A percentile compares a stretch with the other conserved stretches of the same genome.
phyloP scores from a whole-genome alignment of 64 coral and sea anemone genomes.

The Cladopsammia gracilis region DNA sequence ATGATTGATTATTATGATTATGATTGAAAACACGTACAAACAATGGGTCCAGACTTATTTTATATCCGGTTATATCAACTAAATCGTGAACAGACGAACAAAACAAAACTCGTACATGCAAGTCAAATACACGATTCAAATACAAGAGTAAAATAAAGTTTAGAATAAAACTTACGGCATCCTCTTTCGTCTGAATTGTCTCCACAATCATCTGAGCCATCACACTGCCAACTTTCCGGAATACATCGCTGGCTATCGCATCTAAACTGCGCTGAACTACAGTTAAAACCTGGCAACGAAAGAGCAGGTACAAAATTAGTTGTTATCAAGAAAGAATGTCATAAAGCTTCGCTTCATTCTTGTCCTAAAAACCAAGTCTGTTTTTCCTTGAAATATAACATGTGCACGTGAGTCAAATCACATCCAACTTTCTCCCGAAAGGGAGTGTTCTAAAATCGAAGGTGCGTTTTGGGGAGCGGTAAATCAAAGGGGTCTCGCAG shows the following conservation, averaged over 20 bases:
- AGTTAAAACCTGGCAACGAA: conserved; percentile 58
- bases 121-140: too few relatives aligned
- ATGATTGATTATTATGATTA: too few relatives aligned
- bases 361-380: not conserved
- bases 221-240: conserved; percentile 63
- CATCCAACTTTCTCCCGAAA: not conserved
- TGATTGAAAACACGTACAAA: too few relatives aligned
- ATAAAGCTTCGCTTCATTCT: not conserved
- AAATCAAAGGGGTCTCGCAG: too few relatives aligned
- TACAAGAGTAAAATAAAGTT: not conserved
- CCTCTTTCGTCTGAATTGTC: conserved; percentile 88
- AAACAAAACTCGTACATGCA: too few relatives aligned
- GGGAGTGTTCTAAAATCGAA: not conserved
- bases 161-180: conserved; percentile 66
- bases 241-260: conserved; percentile 83
- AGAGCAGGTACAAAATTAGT: conserved; percentile 3
- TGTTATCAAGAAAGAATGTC: not conserved
- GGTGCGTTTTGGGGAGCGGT: conserved; percentile 72
- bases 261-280: conserved; percentile 71
- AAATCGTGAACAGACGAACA: too few relatives aligned
- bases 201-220: conserved; percentile 85
- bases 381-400: not conserved
- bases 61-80: too few relatives aligned
- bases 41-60: too few relatives aligned
- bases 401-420: conserved; percentile 2